Evolutionary conservation across 2,113 vertebrate genomes (phyloP).

Genomic region (Trogon surrucura): DNA sequence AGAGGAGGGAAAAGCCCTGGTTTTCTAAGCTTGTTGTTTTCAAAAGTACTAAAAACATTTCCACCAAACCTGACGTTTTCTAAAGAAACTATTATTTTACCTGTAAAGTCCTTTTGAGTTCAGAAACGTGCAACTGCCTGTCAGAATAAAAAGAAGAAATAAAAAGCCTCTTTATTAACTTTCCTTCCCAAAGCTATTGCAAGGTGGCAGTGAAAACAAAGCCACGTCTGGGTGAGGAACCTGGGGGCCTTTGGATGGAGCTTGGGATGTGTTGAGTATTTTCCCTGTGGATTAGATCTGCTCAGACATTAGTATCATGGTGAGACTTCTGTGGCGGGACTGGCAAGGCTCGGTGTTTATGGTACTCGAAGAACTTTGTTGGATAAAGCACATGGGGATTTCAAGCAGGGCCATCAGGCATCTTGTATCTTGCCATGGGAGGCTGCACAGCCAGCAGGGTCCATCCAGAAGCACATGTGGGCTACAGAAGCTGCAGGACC

Average conservation of each 20-base stretch:
- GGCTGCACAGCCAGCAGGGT: background rate
- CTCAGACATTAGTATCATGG: background rate
- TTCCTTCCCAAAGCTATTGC: background rate
- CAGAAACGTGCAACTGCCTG: background rate
- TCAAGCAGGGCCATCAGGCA: background rate
- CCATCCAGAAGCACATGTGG: background rate
- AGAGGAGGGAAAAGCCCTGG: background rate
- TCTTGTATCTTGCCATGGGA: background rate
- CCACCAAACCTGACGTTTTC: background rate
- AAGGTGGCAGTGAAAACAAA: background rate
- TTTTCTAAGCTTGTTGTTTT: background rate
- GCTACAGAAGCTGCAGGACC: background rate
- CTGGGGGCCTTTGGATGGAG: background rate
- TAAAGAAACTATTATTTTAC: conserved; percentile 1
- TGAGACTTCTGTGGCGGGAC: background rate
- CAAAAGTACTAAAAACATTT: background rate
- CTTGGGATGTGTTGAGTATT: background rate
- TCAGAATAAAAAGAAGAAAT: background rate
- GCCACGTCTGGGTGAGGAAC: background rate
- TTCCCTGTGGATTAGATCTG: background rate
- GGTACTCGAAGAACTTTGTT: background rate
- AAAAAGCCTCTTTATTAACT: background rate
- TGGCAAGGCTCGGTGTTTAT: background rate
- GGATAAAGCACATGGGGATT: background rate
- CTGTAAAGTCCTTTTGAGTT: background rate